These are phyloP conservation scores for Palythoa heliodiscus DNA, from an alignment of 92 coral and sea anemone species.

Conservation along the genomic window DNA sequence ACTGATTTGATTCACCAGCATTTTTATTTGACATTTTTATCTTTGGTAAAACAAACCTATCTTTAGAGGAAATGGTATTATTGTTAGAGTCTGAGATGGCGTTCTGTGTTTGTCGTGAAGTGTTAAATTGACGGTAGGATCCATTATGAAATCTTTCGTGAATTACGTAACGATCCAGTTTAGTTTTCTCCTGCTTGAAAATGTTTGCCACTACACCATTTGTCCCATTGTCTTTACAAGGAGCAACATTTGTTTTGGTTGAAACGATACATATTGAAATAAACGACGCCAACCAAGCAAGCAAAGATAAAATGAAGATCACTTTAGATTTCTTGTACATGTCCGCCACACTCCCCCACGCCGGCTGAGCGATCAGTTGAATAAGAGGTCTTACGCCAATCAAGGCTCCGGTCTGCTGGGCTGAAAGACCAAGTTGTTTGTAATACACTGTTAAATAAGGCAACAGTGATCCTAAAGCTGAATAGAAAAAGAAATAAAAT, in stretches of 20 bases:
- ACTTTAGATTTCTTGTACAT: slow-evolving; percentile 64
- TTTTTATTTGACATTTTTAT: not conserved
- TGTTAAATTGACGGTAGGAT: not conserved
- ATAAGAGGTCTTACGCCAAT: slow-evolving; percentile 86
- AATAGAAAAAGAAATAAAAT: slow-evolving; percentile 86
- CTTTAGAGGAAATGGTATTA: not conserved
- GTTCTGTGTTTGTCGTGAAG: not conserved
- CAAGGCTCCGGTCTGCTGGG: slow-evolving; percentile 86
- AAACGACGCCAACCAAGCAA: slow-evolving; percentile 82
- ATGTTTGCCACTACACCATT: slow-evolving; percentile 63
- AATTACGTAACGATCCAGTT: not conserved
- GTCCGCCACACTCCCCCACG: slow-evolving; percentile 91
- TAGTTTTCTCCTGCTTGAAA: slow-evolving; percentile 29
- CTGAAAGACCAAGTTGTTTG: slow-evolving; percentile 92
- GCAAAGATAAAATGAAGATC: slow-evolving; percentile 75
- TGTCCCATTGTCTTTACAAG: slow-evolving; percentile 80
- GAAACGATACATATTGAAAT: slow-evolving; percentile 79
- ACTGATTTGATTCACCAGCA: not conserved
- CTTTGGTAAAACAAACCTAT: not conserved
- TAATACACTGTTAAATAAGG: slow-evolving; percentile 93
- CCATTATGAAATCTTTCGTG: not conserved
- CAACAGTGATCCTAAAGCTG: slow-evolving; percentile 84
- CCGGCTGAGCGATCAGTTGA: slow-evolving; percentile 76
- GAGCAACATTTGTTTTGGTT: slow-evolving; percentile 59
- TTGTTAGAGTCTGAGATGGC: not conserved